Evolutionary conservation across 2,888 invertebrate species (phyloP), one percentile per base, ranked within the genome.

Genomic region (Chrysodeixis includens): DNA sequence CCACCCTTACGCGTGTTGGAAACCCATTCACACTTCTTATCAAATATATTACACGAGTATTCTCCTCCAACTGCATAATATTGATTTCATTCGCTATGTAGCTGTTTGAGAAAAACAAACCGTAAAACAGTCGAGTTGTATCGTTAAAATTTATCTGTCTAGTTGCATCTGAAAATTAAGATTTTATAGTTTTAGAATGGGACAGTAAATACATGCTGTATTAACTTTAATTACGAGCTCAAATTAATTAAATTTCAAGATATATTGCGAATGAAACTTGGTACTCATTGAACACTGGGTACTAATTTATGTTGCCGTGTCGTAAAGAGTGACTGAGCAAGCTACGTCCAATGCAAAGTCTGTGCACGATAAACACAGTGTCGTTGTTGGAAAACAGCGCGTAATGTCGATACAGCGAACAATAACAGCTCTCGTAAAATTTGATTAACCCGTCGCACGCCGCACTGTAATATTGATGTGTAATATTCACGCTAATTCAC

Each of bases 351-450:
- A 35, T 63, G 58, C 54, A 62, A 59, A 54, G 16, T 57, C 40
- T 59, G 62, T 52, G 56, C 62, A 54, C 62, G 35, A 63, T 77
- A 65, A 63, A 73, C 74, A 73, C 61, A 30, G 77, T 68, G 60
- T 44, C 51, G 53, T 49, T 44, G 68, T 35, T 76, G 79, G 78
- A 78, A 79, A 30, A 74, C 76, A 59, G 22, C 55, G 40, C 14
- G 56, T 66, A 63, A 54, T 60, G 65, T 66, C 76, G 73, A 69
- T 74, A 73, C 65, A 62, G 57, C 56, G 61, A 62, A 62, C 74
- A 78, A 66, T 80, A 76, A 76, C 62, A 61, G 64, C 56, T 51
- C 69, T 74, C 79, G 74, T 79, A 76, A 79, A 79, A 76, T 79
- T 79, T 81, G 69, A 79, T 80, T 80, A 79, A 76, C 67, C 76